Evolutionary conservation across 1,140 invertebrate genomes (phyloP).

Genomic region (Macrotrachela quadricornifera): DNA sequence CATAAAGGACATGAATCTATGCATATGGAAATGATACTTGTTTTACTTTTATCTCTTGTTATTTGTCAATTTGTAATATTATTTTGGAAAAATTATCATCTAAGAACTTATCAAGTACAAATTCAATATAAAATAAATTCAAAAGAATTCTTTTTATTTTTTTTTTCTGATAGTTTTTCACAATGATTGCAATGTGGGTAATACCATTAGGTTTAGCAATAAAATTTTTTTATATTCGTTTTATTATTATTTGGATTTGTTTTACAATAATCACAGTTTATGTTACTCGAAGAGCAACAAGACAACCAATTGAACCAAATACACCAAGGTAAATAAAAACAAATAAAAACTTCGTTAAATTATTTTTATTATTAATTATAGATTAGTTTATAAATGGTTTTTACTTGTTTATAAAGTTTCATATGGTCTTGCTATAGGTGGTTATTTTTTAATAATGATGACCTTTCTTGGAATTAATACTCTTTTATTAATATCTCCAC

Average conservation of each 20-base stretch:
- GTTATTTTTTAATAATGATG: conserved; percentile 74
- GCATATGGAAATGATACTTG: conserved; percentile 88
- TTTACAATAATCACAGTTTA: conserved; percentile 65
- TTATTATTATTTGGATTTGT: conserved; percentile 69
- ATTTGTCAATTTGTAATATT: conserved; percentile 71
- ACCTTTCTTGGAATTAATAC: conserved; percentile 79
- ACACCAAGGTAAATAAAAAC: conserved; percentile 41
- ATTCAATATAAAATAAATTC: conserved; percentile 16
- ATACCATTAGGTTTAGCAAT: conserved; percentile 65
- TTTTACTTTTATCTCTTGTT: conserved; percentile 62
- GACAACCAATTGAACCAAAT: conserved; percentile 60
- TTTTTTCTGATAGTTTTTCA: conserved; percentile 35
- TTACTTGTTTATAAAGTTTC: conserved; percentile 84
- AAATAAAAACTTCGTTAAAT: no score
- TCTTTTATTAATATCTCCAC: conserved; percentile 44
- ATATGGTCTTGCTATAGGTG: conserved; percentile 67
- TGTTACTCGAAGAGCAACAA: conserved; percentile 58
- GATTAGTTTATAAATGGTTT: conserved; percentile 98
- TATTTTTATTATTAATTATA: no score
- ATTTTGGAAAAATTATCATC: conserved; percentile 79
- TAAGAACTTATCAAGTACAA: conserved; percentile 80
- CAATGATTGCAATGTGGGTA: conserved; percentile 76
- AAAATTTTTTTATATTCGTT: conserved; percentile 67
- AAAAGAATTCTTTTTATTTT: background rate
- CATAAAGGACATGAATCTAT: conserved; percentile 85